Conservation (phyloP, 1,140 invertebrate genomes). For the Drosophila varians region DNA sequence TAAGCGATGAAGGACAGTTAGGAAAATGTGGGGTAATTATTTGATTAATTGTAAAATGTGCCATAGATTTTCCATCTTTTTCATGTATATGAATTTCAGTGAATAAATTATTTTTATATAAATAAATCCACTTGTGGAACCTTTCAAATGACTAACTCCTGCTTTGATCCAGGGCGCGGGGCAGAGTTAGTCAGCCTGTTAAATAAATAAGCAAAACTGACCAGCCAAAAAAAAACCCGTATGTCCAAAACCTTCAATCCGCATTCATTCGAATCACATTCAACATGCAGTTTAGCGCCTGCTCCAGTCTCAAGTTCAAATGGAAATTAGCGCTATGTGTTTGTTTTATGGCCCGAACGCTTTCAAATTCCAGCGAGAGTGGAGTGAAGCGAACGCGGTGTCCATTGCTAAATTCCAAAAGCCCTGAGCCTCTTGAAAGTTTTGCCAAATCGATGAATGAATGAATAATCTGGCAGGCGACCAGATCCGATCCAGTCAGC, state of each 20-base stretch:
- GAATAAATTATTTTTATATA: too few relatives aligned
- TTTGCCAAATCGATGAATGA: conserved; percentile 38
- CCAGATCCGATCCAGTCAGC: conserved; percentile 29
- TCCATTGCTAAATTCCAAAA: conserved; percentile 53
- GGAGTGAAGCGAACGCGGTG: conserved; percentile 52
- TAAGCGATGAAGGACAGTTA: too few relatives aligned
- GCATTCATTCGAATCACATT: conserved; percentile 53
- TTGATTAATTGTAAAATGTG: too few relatives aligned
- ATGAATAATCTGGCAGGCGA: conserved; percentile 53
- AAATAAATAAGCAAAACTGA: conserved; percentile 10
- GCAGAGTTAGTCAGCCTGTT: conserved; percentile 25
- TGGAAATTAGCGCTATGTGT: conserved; percentile 56
- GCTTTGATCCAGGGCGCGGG: conserved; percentile 11
- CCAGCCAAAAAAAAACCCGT: conserved; percentile 39
- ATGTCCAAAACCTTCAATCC: conserved; percentile 58
- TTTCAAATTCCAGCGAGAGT: conserved; percentile 48
- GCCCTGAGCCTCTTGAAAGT: conserved; percentile 20
- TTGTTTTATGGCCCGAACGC: conserved; percentile 48
- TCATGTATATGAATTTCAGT: too few relatives aligned
- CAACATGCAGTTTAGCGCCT: conserved; percentile 72
- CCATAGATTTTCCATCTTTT: too few relatives aligned
- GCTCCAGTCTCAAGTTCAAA: conserved; percentile 65
- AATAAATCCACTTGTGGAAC: neutral
- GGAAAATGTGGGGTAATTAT: too few relatives aligned
- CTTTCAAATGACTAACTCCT: conserved; percentile 37